Evolutionary conservation across 2,797 vertebrate species (phyloP).

Genomic region (Sebastes nivosus): DNA sequence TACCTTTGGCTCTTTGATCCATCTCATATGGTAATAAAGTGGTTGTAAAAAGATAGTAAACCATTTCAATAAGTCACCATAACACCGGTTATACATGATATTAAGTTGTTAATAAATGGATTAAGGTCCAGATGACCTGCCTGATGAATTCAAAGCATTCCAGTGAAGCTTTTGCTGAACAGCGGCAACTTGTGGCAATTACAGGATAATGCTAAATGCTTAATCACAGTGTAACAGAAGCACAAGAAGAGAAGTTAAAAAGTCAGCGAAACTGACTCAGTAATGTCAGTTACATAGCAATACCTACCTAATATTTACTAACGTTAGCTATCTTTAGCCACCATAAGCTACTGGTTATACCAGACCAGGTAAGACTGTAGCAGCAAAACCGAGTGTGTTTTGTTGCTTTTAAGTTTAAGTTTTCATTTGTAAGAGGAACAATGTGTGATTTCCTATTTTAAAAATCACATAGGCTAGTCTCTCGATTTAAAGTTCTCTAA

Average conservation of each 20-base stretch:
- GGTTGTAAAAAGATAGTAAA: background rate
- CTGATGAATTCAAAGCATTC: background rate
- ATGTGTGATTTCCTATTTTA: background rate
- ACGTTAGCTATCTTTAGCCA: background rate
- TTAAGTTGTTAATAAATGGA: background rate
- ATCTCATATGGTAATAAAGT: background rate
- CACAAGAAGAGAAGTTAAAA: background rate
- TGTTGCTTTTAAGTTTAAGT: background rate
- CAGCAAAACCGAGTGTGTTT: fast-evolving
- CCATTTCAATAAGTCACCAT: background rate
- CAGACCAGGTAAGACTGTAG: background rate
- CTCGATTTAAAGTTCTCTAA: background rate
- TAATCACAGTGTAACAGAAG: background rate
- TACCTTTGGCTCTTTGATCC: background rate
- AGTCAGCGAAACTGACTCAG: background rate
- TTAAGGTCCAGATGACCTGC: background rate
- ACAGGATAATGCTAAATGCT: too few species aligned
- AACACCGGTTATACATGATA: too few species aligned
- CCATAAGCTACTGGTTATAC: background rate
- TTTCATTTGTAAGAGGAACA: background rate
- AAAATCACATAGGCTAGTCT: background rate
- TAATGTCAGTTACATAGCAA: background rate
- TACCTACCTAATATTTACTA: background rate
- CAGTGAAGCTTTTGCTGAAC: background rate
- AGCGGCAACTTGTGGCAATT: background rate